These are phyloP conservation scores for Drosophila austrosaltans DNA, from an alignment of 2,888 invertebrate species.

Conservation along the genomic window DNA sequence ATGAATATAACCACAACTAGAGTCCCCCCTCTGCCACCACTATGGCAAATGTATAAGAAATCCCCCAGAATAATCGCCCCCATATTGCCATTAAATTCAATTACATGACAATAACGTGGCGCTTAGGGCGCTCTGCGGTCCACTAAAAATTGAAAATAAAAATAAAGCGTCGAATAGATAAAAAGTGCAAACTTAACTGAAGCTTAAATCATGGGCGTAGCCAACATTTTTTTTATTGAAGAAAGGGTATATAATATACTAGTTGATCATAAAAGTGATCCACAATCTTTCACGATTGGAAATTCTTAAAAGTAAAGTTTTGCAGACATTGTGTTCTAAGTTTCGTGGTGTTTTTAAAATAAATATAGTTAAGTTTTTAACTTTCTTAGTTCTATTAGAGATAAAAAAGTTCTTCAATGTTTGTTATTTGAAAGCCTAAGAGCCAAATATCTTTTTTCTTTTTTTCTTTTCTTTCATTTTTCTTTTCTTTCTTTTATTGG, in stretches of 20 bases:
- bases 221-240: neutral
- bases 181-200: slow-evolving; percentile 61
- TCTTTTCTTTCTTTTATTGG: no score
- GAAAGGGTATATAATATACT: neutral
- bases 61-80: slow-evolving; percentile 62
- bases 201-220: slow-evolving; percentile 37
- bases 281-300: no score
- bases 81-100: slow-evolving; percentile 75
- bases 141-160: slow-evolving; percentile 72
- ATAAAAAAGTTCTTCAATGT: no score
- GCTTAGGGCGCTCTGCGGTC: slow-evolving; percentile 70
- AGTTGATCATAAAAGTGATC: no score
- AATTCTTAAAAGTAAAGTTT: no score
- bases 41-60: slow-evolving; percentile 30
- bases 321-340: no score
- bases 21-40: neutral
- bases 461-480: no score
- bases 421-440: no score
- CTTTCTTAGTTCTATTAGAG: no score
- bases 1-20: slow-evolving; percentile 41
- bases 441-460: no score
- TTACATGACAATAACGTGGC: slow-evolving; percentile 77
- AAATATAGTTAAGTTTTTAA: no score
- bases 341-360: no score
- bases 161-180: slow-evolving; percentile 62